A percentile compares a stretch with the other conserved stretches of the same genome.
Evolutionary conservation across 2,113 vertebrate species (phyloP).

Genomic region (Psilopogon haemacephalus): DNA sequence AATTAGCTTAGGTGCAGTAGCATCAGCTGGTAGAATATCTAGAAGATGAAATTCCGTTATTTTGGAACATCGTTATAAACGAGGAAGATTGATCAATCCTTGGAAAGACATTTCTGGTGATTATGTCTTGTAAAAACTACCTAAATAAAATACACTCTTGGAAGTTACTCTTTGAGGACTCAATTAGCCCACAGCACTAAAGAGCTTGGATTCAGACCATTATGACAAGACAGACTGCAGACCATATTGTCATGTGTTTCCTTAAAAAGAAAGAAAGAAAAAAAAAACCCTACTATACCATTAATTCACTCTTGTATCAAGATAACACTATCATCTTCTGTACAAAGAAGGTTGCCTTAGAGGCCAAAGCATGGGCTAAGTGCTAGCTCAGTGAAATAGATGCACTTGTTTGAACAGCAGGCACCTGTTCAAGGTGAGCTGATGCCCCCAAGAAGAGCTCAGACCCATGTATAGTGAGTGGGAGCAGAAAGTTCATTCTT

Average conservation of each 20-base stretch:
- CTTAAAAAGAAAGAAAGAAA: too few species aligned
- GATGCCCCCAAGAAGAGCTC: background rate
- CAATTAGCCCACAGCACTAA: background rate
- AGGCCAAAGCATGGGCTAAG: background rate
- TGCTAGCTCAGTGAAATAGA: background rate
- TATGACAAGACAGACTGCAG: background rate
- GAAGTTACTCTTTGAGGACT: background rate
- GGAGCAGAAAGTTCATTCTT: background rate
- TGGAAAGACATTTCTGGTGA: background rate
- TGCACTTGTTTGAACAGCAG: background rate
- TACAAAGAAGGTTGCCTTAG: background rate
- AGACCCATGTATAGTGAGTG: background rate
- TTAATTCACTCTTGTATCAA: background rate
- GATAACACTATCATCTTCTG: background rate
- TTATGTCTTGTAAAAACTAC: background rate
- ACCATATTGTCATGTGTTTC: background rate
- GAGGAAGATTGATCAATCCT: background rate
- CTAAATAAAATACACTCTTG: background rate
- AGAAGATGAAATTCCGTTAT: background rate
- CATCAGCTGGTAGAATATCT: conserved; percentile 2
- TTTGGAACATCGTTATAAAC: background rate
- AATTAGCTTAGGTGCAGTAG: background rate
- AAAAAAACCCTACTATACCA: background rate
- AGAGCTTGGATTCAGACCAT: background rate
- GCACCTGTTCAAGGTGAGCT: background rate